phyloP scores from a whole-genome alignment of 2,888 invertebrate genomes.

The Neoaliturus tenellus region DNA sequence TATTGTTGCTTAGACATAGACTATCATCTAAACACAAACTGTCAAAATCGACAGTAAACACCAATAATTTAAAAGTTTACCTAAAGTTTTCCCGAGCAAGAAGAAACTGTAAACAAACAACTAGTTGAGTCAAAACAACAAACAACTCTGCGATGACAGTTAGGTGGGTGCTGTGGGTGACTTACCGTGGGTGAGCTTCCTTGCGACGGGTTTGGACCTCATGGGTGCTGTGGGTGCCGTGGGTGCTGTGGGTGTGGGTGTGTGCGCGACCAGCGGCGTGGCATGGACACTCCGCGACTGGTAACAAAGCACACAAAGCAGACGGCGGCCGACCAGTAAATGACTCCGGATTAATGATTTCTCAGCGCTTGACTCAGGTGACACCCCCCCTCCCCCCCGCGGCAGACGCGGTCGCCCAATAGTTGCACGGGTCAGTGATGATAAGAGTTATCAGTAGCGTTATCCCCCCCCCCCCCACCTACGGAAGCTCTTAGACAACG shows the following conservation, averaged over 20 bases:
- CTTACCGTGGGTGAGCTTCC: conserved; percentile 55
- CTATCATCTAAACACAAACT: too few species aligned
- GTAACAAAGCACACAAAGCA: conserved; percentile 25
- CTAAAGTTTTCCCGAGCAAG: too few species aligned
- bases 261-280: background rate
- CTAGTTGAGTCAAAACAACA: background rate
- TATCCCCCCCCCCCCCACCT: background rate
- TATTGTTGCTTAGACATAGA: too few species aligned
- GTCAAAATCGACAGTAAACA: too few species aligned
- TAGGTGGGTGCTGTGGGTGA: background rate
- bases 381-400: conserved; percentile 19
- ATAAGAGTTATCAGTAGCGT: conserved; percentile 14
- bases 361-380: conserved; percentile 42
- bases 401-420: background rate
- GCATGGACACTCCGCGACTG: conserved; percentile 1
- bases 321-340: conserved; percentile 46
- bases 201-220: conserved; percentile 58
- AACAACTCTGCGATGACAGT: background rate
- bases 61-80: too few species aligned
- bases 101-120: background rate
- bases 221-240: conserved; percentile 19
- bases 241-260: conserved; percentile 52
- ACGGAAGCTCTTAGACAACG: too few species aligned
- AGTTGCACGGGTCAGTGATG: background rate
- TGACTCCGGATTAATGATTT: conserved; percentile 48